phyloP scores from a whole-genome alignment of 2,888 invertebrate genomes.

The Pardosa pseudoannulata region DNA sequence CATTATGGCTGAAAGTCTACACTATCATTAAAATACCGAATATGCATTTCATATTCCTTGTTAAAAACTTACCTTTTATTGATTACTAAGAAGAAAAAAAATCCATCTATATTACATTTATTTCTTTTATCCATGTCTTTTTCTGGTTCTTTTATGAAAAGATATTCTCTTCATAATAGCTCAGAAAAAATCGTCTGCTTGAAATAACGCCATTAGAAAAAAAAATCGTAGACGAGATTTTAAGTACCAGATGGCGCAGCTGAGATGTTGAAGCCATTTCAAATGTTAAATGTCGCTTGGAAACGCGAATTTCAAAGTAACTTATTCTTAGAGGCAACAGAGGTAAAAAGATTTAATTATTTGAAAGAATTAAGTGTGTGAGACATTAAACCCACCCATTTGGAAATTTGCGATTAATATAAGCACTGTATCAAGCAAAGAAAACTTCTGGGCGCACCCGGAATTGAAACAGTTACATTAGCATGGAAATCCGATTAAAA shows the following conservation, averaged over 20 bases:
- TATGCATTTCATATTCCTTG: no score
- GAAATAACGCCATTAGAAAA: background rate
- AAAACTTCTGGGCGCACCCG: background rate
- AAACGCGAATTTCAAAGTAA: background rate
- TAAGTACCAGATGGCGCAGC: slow-evolving; percentile 2
- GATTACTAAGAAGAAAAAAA: background rate
- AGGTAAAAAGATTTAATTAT: background rate
- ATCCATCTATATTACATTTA: background rate
- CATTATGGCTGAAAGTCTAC: no score
- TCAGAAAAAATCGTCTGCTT: background rate
- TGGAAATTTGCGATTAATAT: background rate
- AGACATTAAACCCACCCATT: background rate
- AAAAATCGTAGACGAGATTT: background rate
- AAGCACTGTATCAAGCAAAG: background rate
- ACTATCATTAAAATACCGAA: no score
- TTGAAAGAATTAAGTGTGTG: background rate
- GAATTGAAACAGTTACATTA: background rate
- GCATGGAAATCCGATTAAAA: background rate
- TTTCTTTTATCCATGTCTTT: background rate
- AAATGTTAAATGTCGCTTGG: background rate
- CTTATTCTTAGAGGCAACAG: background rate
- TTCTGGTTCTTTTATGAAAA: background rate
- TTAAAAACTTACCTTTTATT: no score
- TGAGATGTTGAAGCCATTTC: background rate
- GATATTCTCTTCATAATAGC: background rate